Percentiles rank a stretch among this genome's conserved stretches.
Conservation (phyloP, 2,888 invertebrate species). For the Helobdella robusta region DNA sequence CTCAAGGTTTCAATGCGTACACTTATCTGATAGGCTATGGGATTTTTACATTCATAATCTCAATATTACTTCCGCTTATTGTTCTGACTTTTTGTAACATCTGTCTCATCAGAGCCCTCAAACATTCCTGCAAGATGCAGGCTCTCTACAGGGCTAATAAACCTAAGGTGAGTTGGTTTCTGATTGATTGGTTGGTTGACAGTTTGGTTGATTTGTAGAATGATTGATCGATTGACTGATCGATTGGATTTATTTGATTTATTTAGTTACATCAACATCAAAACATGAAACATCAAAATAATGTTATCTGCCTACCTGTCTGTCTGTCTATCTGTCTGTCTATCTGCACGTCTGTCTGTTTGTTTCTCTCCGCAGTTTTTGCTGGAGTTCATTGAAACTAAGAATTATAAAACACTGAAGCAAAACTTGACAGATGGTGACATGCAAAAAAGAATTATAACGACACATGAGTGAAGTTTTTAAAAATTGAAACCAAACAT, state of each 20-base stretch:
- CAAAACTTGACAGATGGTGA: too few species aligned
- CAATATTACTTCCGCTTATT: constrained; percentile 42
- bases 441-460: too few species aligned
- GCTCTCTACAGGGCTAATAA: constrained; percentile 35
- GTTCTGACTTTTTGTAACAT: constrained; percentile 44
- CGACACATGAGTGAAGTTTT: too few species aligned
- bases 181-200: too few species aligned
- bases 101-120: constrained; percentile 42
- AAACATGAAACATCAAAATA: neutral
- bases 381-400: too few species aligned
- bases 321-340: neutral
- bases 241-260: too few species aligned
- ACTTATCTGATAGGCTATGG: constrained; percentile 39
- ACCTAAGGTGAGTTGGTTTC: too few species aligned
- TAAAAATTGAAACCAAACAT: too few species aligned
- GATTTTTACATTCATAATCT: constrained; percentile 41
- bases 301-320: neutral
- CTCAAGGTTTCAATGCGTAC: too few species aligned
- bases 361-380: neutral
- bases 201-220: too few species aligned
- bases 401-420: too few species aligned
- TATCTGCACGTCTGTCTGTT: too few species aligned
- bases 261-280: neutral
- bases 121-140: constrained; percentile 40
- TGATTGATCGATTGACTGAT: neutral